Evolutionary conservation across 1,140 invertebrate species (phyloP).

Genomic region (Drosophila insularis): DNA sequence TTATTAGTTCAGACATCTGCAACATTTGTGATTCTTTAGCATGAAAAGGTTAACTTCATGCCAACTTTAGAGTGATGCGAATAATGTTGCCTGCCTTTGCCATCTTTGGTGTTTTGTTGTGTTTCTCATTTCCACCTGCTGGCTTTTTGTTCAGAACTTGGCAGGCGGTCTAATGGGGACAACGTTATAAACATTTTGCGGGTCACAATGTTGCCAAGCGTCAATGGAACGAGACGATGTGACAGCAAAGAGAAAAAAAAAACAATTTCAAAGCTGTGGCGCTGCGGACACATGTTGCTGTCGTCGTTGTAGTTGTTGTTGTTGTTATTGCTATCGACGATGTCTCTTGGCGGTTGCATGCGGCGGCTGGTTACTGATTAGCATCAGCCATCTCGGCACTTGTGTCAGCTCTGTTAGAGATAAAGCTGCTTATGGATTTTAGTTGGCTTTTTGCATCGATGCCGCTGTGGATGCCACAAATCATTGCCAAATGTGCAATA

Average conservation of each 20-base stretch:
- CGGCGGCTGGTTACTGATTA: conserved; percentile 63
- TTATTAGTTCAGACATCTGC: conserved; percentile 10
- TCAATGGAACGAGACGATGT: conserved; percentile 25
- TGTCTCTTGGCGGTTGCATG: conserved; percentile 40
- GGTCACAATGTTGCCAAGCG: conserved; percentile 55
- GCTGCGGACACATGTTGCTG: conserved; percentile 57
- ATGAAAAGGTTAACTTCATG: conserved; percentile 15
- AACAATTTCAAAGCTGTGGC: conserved; percentile 33
- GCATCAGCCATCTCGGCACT: conserved; percentile 65
- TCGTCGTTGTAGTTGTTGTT: conserved; percentile 1
- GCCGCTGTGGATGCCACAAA: conserved; percentile 59
- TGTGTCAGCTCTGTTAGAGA: conserved; percentile 56
- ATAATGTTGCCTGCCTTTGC: conserved; percentile 15
- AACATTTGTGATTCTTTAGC: not conserved
- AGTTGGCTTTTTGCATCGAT: conserved; percentile 22
- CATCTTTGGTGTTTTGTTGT: conserved; percentile 10
- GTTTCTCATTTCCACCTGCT: conserved; percentile 23
- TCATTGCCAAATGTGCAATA: conserved; percentile 60
- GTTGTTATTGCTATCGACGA: not conserved
- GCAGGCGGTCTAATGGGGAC: conserved; percentile 18
- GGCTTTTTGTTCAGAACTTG: conserved; percentile 11
- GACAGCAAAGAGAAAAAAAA: conserved; percentile 16
- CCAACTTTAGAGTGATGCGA: conserved; percentile 7
- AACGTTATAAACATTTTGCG: conserved; percentile 39
- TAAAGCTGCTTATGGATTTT: conserved; percentile 35